Conservation (phyloP, 2,888 invertebrate genomes). For the Megalurothrips usitatus region DNA sequence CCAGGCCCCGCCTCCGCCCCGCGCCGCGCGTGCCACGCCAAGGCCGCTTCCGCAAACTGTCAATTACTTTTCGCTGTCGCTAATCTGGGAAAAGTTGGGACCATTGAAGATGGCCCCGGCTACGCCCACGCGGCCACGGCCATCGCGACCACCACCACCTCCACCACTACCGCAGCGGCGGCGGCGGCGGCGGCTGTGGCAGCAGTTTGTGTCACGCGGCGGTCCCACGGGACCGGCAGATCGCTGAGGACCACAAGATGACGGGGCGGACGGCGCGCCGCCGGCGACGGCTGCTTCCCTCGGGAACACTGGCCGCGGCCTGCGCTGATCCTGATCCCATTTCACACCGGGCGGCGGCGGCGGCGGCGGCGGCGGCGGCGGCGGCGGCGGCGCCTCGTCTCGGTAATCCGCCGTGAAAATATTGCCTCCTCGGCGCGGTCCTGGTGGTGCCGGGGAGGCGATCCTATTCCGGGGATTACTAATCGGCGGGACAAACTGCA, state of each 20-base stretch:
- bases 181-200: neutral
- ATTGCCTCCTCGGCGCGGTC: neutral
- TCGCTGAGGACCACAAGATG: no score
- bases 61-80: no score
- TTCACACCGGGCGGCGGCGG: constrained; percentile 11
- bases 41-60: no score
- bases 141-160: no score
- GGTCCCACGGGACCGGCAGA: neutral
- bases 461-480: constrained; percentile 1
- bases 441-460: neutral
- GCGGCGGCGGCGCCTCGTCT: neutral
- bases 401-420: constrained; percentile 15
- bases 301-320: neutral
- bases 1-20: neutral
- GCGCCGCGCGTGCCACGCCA: no score
- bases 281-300: neutral
- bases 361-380: neutral
- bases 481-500: neutral
- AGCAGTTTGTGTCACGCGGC: neutral
- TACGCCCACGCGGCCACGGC: neutral
- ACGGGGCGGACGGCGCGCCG: no score
- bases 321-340: neutral
- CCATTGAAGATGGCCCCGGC: neutral
- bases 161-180: neutral
- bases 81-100: no score